Evolutionary conservation across 2,113 vertebrate species (phyloP), one percentile per base, ranked within the genome.

Genomic region (Gopherus flavomarginatus): DNA sequence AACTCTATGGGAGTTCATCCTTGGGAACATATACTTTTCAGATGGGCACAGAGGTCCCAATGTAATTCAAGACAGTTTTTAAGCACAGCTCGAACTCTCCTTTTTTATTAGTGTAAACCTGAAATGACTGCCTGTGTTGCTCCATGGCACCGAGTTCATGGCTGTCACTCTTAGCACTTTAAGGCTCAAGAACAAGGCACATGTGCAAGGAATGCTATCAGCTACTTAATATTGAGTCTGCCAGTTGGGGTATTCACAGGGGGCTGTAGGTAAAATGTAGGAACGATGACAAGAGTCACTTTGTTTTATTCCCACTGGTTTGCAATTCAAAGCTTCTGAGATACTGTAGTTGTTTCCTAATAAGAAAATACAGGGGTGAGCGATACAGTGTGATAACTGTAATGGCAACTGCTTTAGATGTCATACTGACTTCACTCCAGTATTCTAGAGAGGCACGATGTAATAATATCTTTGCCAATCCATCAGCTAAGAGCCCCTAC

Each of bases 291-390:
- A 2, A 0, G 0, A 42, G 59, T 4, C 14, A 31, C 1, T 77
- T 92, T 80, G 3, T 31, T 90, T 1, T 1, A 29, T 95, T 89
- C 29, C 49, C 14, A 38, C n/a, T 72, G 19, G n/a, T 38, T 38
- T 72, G 65, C 65, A 22, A 6, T 44, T 92, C 54, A 93, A 94
- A 82, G n/a, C 2, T 4, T 86, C 52, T 62, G 78, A 87, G 54
- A 52, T 50, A 62, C 9, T 83, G 47, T 11, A 38, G 26, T 80
- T 65, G 54, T 83, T 90, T 90, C 59, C 72, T 77, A 84, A 53
- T n/a, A 92, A 49, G 49, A 56, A 95, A 93, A 83, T 81, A 81
- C 21, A 89, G n/a, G 11, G 89, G 54, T 26, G n/a, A 24, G 27
- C 82, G 42, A 95, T 91, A 81, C 1, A 9, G 54, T 92, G 12